Evolutionary conservation across 2,797 vertebrate genomes (phyloP), one percentile per base, ranked within the genome.

Genomic region (Paguma larvata): DNA sequence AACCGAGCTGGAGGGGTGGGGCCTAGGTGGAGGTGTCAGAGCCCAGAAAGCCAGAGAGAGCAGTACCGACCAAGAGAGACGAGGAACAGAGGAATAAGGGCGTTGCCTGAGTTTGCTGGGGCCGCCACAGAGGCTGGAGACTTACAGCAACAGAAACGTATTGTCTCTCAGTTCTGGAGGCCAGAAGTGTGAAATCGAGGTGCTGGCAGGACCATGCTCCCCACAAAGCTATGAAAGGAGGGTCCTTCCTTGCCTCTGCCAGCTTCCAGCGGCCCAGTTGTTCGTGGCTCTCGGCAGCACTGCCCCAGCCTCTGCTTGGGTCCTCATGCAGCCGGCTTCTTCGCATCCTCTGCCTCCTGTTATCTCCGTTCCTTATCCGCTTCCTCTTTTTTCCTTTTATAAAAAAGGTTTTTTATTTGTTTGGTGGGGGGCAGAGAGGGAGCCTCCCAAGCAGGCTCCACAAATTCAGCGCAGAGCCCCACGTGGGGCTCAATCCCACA

Each of bases 281-380:
- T 34, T 72, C 51, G 25, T 46, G 30, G 65, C 14, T 67, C n/a
- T 0, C 14, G 48, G 34, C 3, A 14, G 19, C 51, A 18, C n/a
- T 1, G 2, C n/a, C 65, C 13, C 4, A 2, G 3, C 27, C 48
- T 88, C 72, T 27, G 3, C 15, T 38, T 77, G 46, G 0, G 0
- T 59, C 67, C 72, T 72, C 62, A 16, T 2, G 10, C 1, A 30
- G 83, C n/a, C 2, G 21, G 2, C 11, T 65, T 87, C 94, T 79
- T 56, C 65, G 8, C 15, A 9, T 34, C 41, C 21, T 27, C n/a
- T 6, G 48, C 32, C 32, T 34, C 32, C n/a, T 41, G 38, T 23
- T 25, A 14, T 13, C 38, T 51, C 2, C 32, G 13, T 23, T 53
- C 63, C 56, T 79, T 27, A 15, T 77, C 19, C 32, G 75, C 2